Evolutionary conservation across 30 jellyfish, hydroid and myxozoan species (phyloP).

Genomic region (Catostylus mosaicus): DNA sequence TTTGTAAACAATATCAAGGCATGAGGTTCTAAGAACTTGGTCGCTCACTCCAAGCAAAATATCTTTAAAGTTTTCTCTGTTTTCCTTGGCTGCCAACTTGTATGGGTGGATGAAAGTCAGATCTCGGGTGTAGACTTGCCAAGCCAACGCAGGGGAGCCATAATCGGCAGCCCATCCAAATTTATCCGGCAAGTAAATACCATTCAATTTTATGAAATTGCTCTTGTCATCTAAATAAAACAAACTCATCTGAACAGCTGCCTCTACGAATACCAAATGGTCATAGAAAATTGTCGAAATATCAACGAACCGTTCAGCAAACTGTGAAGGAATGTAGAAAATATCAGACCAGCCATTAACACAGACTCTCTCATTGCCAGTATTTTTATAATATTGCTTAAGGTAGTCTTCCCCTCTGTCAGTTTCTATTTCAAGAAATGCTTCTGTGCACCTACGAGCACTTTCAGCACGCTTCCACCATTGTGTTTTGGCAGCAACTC

Average conservation of each 20-base stretch:
- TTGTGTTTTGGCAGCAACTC: constrained; percentile 38
- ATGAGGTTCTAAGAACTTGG: constrained; percentile 48
- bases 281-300: constrained; percentile 58
- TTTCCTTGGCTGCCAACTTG: constrained; percentile 30
- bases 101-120: constrained; percentile 72
- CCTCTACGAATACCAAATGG: constrained; percentile 66
- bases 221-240: constrained; percentile 34
- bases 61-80: constrained; percentile 29
- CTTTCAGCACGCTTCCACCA: constrained; percentile 74
- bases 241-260: constrained; percentile 60
- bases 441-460: constrained; percentile 66
- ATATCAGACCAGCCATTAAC: constrained; percentile 73
- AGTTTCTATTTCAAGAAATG: constrained; percentile 45
- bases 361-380: constrained; percentile 61
- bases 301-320: constrained; percentile 19
- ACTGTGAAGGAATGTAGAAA: constrained; percentile 53
- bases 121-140: constrained; percentile 58
- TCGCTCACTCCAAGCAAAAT: constrained; percentile 57
- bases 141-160: constrained; percentile 47
- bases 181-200: constrained; percentile 61
- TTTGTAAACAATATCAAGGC: constrained; percentile 52
- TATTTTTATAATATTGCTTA: constrained; percentile 53
- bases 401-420: constrained; percentile 4
- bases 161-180: constrained; percentile 50
- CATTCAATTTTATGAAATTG: constrained; percentile 25